These are phyloP conservation scores for Parnassius mnemosyne DNA, from an alignment of 2,888 invertebrate species.

Conservation along the genomic window DNA sequence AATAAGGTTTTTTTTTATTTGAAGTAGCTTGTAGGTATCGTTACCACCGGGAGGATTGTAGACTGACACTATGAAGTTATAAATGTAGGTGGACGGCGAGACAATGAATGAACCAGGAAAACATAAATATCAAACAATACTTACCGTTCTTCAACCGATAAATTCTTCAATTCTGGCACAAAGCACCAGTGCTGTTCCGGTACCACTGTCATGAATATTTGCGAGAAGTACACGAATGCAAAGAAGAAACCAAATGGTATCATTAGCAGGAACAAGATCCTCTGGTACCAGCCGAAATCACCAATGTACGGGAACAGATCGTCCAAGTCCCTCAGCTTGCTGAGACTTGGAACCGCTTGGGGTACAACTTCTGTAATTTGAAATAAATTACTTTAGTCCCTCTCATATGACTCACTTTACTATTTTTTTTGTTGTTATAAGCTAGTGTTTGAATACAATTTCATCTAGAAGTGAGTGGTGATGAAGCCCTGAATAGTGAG, in stretches of 20 bases:
- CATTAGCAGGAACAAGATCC: slow-evolving; percentile 67
- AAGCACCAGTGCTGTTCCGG: slow-evolving; percentile 67
- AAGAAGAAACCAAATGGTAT: slow-evolving; percentile 72
- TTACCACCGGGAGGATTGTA: too few species aligned
- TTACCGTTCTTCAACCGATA: slow-evolving; percentile 58
- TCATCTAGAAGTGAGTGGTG: too few species aligned
- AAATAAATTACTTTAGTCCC: too few species aligned
- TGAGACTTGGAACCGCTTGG: slow-evolving; percentile 18
- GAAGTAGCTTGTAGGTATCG: too few species aligned
- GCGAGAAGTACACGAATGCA: slow-evolving; percentile 71
- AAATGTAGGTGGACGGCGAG: too few species aligned
- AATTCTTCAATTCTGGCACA: slow-evolving; percentile 51
- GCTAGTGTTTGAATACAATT: too few species aligned
- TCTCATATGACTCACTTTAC: too few species aligned
- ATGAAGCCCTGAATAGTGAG: too few species aligned
- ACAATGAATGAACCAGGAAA: too few species aligned
- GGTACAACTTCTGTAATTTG: not conserved
- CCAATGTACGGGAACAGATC: slow-evolving; percentile 66
- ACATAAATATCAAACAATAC: slow-evolving; percentile 4
- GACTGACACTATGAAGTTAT: too few species aligned
- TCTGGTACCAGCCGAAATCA: slow-evolving; percentile 72
- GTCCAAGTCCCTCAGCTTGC: slow-evolving; percentile 59
- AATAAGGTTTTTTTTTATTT: too few species aligned
- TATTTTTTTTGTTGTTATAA: too few species aligned
- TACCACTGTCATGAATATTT: slow-evolving; percentile 71